These are phyloP conservation scores for Pachyramphus minor DNA, from an alignment of 2,113 vertebrate species.

Conservation along the genomic window DNA sequence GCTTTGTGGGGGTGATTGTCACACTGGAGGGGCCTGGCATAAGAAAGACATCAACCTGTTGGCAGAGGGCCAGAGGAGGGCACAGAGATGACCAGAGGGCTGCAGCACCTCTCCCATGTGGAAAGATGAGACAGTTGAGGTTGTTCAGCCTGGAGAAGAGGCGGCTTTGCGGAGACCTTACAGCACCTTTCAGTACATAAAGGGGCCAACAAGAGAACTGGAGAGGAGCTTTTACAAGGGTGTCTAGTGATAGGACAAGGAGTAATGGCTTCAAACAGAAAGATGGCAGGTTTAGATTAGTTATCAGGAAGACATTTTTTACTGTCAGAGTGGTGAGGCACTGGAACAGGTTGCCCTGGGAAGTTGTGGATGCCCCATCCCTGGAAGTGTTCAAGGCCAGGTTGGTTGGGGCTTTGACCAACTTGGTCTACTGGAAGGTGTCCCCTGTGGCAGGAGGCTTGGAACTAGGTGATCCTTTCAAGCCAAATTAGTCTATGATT, in stretches of 20 bases:
- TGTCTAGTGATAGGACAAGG: not conserved
- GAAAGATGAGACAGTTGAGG: not conserved
- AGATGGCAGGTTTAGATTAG: not conserved
- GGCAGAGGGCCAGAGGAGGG: not conserved
- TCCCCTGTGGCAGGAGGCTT: not conserved
- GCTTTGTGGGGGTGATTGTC: not conserved
- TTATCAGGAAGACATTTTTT: not conserved
- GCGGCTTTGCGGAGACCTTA: not conserved
- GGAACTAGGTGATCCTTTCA: not conserved
- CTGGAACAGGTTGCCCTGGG: not conserved
- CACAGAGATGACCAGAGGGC: not conserved
- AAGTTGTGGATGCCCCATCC: not conserved
- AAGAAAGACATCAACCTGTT: not conserved
- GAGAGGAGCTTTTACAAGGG: not conserved
- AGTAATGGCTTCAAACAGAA: not conserved
- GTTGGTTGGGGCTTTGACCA: not conserved
- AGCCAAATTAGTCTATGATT: not conserved
- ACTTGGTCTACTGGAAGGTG: not conserved
- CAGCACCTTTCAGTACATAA: not conserved
- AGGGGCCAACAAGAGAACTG: not conserved
- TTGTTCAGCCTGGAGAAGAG: not conserved
- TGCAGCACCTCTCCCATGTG: not conserved
- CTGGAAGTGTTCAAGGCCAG: not conserved
- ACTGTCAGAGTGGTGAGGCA: not conserved
- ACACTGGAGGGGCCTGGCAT: rapidly evolving